A percentile compares a stretch with the other conserved stretches of the same genome.
These are phyloP conservation scores for Fregata magnificens DNA, from an alignment of 2,113 vertebrate genomes.

Conservation along the genomic window DNA sequence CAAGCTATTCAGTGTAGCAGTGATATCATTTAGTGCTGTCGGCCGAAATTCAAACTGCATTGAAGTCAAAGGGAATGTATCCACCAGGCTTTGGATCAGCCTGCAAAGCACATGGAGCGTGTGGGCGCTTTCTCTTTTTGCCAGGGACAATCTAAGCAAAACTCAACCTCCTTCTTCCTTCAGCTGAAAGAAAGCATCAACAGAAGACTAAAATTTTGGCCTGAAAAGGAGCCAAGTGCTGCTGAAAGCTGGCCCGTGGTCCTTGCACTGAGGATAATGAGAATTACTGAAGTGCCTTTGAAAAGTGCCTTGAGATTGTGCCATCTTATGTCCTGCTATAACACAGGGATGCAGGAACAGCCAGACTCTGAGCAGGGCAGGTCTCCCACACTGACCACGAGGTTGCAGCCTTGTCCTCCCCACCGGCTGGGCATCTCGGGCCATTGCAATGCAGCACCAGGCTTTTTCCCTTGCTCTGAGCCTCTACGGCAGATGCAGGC, in stretches of 20 bases:
- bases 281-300: background rate
- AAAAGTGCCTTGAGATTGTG: background rate
- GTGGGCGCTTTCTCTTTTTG: conserved; percentile 30
- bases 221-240: conserved; percentile 5
- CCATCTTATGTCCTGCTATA: background rate
- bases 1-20: background rate
- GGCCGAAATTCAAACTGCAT: background rate
- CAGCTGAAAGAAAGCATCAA: conserved; percentile 34
- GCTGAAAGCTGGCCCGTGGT: background rate
- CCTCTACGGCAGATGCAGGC: background rate
- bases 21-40: background rate
- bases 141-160: conserved; percentile 58
- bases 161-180: conserved; percentile 33
- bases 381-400: background rate
- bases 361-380: background rate
- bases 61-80: background rate
- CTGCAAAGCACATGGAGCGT: background rate
- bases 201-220: conserved; percentile 13
- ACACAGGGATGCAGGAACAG: background rate
- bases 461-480: background rate
- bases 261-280: background rate
- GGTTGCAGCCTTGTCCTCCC: background rate
- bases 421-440: background rate
- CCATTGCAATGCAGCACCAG: rapidly evolving
- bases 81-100: conserved; percentile 10